Evolutionary conservation across 2,113 vertebrate species (phyloP), one percentile per base, ranked within the genome.

Genomic region (Lepus timidus): DNA sequence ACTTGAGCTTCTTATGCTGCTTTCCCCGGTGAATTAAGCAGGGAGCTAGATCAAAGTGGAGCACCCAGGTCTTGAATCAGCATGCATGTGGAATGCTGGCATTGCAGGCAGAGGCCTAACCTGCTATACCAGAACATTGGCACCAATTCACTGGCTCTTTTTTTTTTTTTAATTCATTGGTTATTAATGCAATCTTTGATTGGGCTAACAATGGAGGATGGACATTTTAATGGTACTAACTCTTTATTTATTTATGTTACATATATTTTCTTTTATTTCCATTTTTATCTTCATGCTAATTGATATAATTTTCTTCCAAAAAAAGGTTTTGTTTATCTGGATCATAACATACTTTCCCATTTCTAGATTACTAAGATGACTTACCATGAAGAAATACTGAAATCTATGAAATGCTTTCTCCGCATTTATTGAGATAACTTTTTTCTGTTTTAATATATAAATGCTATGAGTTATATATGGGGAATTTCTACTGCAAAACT

Each of bases 391-490:
- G 36, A 73, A 49, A 64, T 55, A 33, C 20, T 71, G 78, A 92
- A 62, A 8, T 70, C 68, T 44, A 33, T 65, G 58, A n/a, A 88
- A 62, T 52, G 10, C 44, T 86, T 62, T 80, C 76, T 75, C 16
- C 31, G 9, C 23, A 16, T 85, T 94, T 90, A 75, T 22, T 74
- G 2, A 89, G 6, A 52, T 76, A 29, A 20, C 16, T 36, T 39
- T 73, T 78, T 93, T 73, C 12, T 61, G 5, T 39, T 88, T 85
- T 68, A 76, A 74, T 95, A 74, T 95, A 4, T 91, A 73, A 89
- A 51, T 64, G 33, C 12, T 80, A 1, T 70, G 64, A 80, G 20
- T 91, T 84, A 31, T n/a, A 62, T 67, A 39, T 25, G 78, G 16
- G 62, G 11, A 61, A 10, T 88, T 88, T 91, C n/a, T 39, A 31